phyloP scores from a whole-genome alignment of 2,888 invertebrate species.

The Sarcophaga rosellei region DNA sequence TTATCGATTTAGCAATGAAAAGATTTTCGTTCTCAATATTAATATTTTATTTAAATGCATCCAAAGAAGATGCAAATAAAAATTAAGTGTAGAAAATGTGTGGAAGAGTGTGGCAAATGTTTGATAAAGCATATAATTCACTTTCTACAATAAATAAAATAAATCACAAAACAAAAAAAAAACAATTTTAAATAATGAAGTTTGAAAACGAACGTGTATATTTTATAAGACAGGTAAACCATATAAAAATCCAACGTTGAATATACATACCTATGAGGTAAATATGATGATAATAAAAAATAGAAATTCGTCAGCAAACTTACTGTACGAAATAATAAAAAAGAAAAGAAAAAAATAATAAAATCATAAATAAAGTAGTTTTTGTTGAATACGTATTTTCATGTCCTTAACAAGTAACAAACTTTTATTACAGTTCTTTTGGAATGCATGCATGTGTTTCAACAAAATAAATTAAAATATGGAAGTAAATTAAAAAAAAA shows the following conservation, averaged over 20 bases:
- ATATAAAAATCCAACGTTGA: too few relatives aligned
- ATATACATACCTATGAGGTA: background rate
- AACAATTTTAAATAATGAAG: background rate
- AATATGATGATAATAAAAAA: too few relatives aligned
- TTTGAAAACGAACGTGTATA: background rate
- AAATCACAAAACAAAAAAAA: background rate
- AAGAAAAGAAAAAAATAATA: background rate
- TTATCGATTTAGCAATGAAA: too few relatives aligned
- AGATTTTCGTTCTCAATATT: conserved; percentile 3
- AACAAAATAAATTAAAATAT: background rate
- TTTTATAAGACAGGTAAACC: too few relatives aligned
- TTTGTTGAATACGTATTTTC: conserved; percentile 1
- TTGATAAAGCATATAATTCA: background rate
- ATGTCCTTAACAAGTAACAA: background rate
- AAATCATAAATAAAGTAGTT: background rate
- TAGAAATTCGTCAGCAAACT: too few relatives aligned
- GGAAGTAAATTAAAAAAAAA: background rate
- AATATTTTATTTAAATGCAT: background rate
- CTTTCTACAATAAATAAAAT: background rate
- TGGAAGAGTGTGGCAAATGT: too few relatives aligned
- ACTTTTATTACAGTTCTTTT: conserved; percentile 2
- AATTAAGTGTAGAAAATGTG: background rate
- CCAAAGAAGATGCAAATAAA: background rate
- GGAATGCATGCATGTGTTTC: background rate
- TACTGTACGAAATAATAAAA: too few relatives aligned